A percentile compares a stretch with the other conserved stretches of the same genome.
Evolutionary conservation across 1,140 invertebrate genomes (phyloP).

Genomic region (Drosophila auraria): DNA sequence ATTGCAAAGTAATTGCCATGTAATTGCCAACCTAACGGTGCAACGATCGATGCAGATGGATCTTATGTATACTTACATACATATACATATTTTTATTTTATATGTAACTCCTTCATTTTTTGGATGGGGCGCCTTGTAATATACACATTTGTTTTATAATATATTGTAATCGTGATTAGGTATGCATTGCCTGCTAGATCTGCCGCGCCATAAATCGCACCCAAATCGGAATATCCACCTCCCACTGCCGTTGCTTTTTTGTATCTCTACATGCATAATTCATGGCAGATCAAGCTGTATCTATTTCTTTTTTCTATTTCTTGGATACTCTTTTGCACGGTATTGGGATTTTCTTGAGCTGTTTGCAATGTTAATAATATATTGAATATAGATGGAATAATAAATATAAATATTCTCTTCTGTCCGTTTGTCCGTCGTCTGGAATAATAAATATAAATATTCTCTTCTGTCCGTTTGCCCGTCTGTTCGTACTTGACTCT

Average conservation of each 20-base stretch:
- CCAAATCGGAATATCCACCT: slow-evolving; percentile 59
- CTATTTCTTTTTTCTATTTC: slow-evolving; percentile 23
- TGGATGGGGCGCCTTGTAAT: slow-evolving; percentile 66
- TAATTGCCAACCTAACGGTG: slow-evolving; percentile 77
- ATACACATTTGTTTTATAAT: slow-evolving; percentile 76
- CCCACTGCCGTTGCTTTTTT: slow-evolving; percentile 32
- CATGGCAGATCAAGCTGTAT: slow-evolving; percentile 75
- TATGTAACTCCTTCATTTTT: slow-evolving; percentile 15
- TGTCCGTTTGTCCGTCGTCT: no score
- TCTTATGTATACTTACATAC: not conserved
- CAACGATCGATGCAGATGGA: slow-evolving; percentile 45
- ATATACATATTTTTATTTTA: not conserved
- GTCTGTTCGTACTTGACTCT: no score
- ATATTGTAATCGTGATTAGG: slow-evolving; percentile 81
- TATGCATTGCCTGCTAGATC: slow-evolving; percentile 76
- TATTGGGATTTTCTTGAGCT: not conserved
- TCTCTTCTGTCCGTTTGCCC: no score
- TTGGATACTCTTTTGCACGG: not conserved
- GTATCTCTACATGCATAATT: slow-evolving; percentile 79
- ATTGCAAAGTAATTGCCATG: slow-evolving; percentile 75
- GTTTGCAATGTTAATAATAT: no score
- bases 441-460: no score
- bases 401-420: no score
- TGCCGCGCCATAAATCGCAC: slow-evolving; percentile 81
- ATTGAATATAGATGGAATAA: no score